These are phyloP conservation scores for Lycocorax pyrrhopterus DNA, from an alignment of 2,113 vertebrate genomes.

Conservation along the genomic window DNA sequence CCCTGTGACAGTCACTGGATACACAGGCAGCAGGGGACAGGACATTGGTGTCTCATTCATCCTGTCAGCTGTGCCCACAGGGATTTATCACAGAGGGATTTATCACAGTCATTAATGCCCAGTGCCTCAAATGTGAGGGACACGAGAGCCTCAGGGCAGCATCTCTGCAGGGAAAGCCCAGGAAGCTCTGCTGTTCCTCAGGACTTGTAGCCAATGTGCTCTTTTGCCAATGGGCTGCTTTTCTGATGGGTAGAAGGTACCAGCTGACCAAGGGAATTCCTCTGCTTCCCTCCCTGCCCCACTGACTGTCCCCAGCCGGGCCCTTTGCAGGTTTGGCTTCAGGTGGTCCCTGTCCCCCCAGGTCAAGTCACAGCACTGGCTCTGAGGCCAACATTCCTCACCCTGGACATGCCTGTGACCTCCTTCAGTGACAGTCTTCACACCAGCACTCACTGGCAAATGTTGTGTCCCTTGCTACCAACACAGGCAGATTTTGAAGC, in stretches of 20 bases:
- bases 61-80: background rate
- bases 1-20: accelerated
- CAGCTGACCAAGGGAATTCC: background rate
- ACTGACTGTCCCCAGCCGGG: accelerated
- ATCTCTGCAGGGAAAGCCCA: background rate
- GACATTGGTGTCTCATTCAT: accelerated
- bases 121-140: background rate
- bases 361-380: accelerated
- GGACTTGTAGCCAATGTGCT: background rate
- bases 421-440: background rate
- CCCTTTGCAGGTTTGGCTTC: background rate
- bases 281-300: background rate
- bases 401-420: background rate
- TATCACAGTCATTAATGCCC: background rate
- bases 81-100: background rate
- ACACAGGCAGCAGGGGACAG: background rate
- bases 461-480: accelerated
- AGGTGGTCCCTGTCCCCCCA: accelerated
- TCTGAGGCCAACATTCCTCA: background rate
- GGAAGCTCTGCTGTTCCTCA: background rate
- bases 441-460: accelerated
- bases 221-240: background rate
- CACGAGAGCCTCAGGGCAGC: background rate
- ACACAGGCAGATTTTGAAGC: background rate
- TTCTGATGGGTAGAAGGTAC: accelerated